Percentiles rank a stretch among this genome's conserved stretches.
These are phyloP conservation scores for Nipponia nippon DNA, from an alignment of 2,113 vertebrate species.

Conservation along the genomic window DNA sequence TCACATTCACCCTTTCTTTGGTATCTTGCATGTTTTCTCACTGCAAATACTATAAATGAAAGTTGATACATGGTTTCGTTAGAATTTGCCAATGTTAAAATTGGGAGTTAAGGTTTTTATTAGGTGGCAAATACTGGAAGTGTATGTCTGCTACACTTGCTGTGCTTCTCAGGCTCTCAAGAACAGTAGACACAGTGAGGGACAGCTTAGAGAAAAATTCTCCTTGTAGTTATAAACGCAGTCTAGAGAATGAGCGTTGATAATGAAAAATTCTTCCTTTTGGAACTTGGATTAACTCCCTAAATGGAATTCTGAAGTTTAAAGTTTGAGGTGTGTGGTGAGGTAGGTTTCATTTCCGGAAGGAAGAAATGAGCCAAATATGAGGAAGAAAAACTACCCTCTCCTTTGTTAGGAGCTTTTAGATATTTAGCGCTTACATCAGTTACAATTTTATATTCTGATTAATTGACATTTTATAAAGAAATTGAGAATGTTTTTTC, in stretches of 20 bases:
- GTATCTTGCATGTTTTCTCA: background rate
- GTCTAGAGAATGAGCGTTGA: background rate
- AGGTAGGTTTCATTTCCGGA: background rate
- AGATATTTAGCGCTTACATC: background rate
- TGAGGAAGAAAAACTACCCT: background rate
- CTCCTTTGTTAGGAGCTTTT: background rate
- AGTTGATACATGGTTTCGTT: background rate
- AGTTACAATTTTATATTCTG: background rate
- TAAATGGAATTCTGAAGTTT: background rate
- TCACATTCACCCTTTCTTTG: background rate
- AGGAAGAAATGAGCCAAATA: background rate
- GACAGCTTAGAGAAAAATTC: background rate
- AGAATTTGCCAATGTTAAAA: background rate
- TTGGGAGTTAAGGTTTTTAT: background rate
- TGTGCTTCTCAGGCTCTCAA: background rate
- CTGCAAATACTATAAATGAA: background rate
- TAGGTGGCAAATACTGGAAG: background rate
- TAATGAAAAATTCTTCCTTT: conserved; percentile 10
- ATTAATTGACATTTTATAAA: conserved; percentile 22
- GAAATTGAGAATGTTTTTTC: background rate
- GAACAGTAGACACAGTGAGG: background rate
- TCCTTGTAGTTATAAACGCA: background rate
- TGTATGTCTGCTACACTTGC: background rate
- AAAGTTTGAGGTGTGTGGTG: background rate
- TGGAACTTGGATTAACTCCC: background rate